These are phyloP conservation scores for Diarsia brunnea DNA, from an alignment of 2,888 invertebrate genomes.

Conservation along the genomic window DNA sequence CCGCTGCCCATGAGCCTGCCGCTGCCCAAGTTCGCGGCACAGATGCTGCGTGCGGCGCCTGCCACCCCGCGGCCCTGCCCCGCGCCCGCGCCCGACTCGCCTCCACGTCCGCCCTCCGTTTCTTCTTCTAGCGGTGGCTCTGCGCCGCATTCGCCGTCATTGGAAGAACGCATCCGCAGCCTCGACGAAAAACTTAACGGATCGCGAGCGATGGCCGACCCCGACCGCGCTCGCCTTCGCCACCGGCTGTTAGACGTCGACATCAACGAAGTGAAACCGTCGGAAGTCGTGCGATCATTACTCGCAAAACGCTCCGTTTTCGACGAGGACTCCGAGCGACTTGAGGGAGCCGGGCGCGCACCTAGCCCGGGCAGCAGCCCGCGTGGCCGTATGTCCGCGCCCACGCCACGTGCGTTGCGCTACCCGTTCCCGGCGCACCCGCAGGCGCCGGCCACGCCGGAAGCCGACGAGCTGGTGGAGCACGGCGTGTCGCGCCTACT, in stretches of 20 bases:
- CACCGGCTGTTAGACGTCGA: constrained; percentile 95
- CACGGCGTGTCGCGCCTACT: constrained; percentile 32
- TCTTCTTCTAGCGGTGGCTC: constrained; percentile 94
- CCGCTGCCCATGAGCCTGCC: constrained; percentile 95
- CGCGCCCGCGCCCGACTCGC: constrained; percentile 92
- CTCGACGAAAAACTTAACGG: constrained; percentile 97
- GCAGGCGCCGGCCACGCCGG: constrained; percentile 84
- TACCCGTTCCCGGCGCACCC: constrained; percentile 95
- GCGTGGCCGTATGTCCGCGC: constrained; percentile 84
- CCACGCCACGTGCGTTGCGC: constrained; percentile 91
- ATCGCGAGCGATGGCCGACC: constrained; percentile 91
- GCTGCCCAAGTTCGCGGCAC: constrained; percentile 96
- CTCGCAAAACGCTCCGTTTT: constrained; percentile 98
- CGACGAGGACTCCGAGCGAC: constrained; percentile 98
- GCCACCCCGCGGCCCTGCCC: constrained; percentile 87
- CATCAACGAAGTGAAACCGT: constrained; percentile 96
- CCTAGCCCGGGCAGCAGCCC: constrained; percentile 90
- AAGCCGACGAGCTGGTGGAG: constrained; percentile 24
- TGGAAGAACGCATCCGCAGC: constrained; percentile 97
- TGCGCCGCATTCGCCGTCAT: constrained; percentile 93
- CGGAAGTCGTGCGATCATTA: constrained; percentile 97
- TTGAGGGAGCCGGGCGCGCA: constrained; percentile 97
- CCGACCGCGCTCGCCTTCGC: constrained; percentile 91
- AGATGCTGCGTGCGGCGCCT: constrained; percentile 90
- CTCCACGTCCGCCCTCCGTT: constrained; percentile 93